Conservation (phyloP, 2,113 vertebrate genomes). For the Pseudorasbora parva region DNA sequence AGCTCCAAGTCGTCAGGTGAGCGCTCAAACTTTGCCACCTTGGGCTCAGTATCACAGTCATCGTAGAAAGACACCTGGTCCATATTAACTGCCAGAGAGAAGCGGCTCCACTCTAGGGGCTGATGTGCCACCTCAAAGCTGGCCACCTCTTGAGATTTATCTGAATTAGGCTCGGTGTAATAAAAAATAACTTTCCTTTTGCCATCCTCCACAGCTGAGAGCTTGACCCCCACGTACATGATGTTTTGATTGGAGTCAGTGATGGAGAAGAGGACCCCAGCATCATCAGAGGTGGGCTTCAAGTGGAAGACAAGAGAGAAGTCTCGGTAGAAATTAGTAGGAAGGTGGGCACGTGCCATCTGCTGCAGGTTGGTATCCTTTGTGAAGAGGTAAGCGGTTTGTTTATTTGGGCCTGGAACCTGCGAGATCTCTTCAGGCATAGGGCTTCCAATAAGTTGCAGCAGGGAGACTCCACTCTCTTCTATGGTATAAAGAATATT, state of each 20-base stretch:
- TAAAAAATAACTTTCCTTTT: constrained; percentile 84
- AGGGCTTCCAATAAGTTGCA: constrained; percentile 86
- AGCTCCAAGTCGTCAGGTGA: constrained; percentile 84
- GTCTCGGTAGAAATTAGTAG: constrained; percentile 83
- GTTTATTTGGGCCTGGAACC: constrained; percentile 71
- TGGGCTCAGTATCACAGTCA: constrained; percentile 79
- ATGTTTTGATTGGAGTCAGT: constrained; percentile 80
- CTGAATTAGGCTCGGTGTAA: constrained; percentile 83
- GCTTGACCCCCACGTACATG: constrained; percentile 87
- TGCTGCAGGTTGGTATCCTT: constrained; percentile 71
- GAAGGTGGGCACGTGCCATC: constrained; percentile 80
- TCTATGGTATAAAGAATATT: constrained; percentile 69
- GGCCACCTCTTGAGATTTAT: constrained; percentile 77
- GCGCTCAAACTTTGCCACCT: constrained; percentile 76
- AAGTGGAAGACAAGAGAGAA: constrained; percentile 89
- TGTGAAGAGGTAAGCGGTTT: constrained; percentile 77
- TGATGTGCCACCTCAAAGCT: constrained; percentile 81
- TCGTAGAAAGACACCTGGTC: constrained; percentile 80
- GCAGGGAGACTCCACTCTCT: constrained; percentile 76
- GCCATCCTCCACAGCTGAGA: constrained; percentile 67
- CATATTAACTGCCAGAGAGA: constrained; percentile 81
- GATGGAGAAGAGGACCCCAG: constrained; percentile 85
- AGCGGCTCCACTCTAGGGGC: constrained; percentile 79
- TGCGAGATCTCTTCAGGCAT: constrained; percentile 70
- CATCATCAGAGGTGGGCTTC: constrained; percentile 72